Evolutionary conservation across 1,140 invertebrate species (phyloP).

Genomic region (Mactra quadrangularis): DNA sequence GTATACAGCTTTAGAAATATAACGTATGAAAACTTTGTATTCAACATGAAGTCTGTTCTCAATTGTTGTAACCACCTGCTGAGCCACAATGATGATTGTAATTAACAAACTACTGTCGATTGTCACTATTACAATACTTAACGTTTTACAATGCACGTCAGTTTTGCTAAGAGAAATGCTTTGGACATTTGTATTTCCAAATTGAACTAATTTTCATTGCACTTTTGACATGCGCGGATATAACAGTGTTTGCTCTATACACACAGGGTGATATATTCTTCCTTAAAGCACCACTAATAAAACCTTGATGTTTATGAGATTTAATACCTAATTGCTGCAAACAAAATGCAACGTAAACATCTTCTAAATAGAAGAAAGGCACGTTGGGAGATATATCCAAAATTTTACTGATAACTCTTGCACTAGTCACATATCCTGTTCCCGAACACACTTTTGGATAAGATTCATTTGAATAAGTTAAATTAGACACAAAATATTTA

Average conservation of each 20-base stretch:
- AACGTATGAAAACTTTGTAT: too few species aligned
- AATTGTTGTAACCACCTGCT: too few species aligned
- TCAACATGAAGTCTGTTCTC: too few species aligned
- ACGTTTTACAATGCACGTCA: too few species aligned
- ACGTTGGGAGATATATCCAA: constrained; percentile 70
- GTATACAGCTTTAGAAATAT: too few species aligned
- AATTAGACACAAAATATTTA: constrained; percentile 82
- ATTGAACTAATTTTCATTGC: neutral
- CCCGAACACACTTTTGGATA: constrained; percentile 84
- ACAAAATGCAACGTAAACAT: constrained; percentile 83
- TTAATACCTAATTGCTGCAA: constrained; percentile 58
- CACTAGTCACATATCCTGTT: constrained; percentile 81
- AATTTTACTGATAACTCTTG: constrained; percentile 76
- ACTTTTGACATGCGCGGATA: neutral
- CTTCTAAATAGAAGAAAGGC: constrained; percentile 82
- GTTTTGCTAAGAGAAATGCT: too few species aligned
- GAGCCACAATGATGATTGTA: too few species aligned
- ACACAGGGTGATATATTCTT: neutral
- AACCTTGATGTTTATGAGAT: constrained; percentile 56
- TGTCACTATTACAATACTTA: too few species aligned
- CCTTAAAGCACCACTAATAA: constrained; percentile 33
- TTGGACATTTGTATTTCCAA: constrained; percentile 7
- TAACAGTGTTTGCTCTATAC: neutral
- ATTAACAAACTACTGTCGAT: too few species aligned
- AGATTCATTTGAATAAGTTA: constrained; percentile 76